These are phyloP conservation scores for Coranthus polyacanthus DNA, from an alignment of 2,797 vertebrate genomes.

Conservation along the genomic window DNA sequence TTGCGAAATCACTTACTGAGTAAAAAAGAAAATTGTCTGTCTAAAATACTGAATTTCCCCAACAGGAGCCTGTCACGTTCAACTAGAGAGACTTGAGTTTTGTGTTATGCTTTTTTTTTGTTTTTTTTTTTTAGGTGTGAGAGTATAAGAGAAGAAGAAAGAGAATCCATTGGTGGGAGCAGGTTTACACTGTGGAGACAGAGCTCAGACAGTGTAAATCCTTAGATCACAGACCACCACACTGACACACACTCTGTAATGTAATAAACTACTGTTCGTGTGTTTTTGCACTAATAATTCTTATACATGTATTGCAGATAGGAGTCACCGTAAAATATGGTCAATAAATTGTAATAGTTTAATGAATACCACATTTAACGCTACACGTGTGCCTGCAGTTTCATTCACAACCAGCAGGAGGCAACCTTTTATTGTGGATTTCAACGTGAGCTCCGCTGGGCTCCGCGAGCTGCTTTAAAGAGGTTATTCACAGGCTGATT, in stretches of 20 bases:
- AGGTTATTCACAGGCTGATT: slow-evolving; percentile 55
- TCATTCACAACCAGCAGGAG: slow-evolving; percentile 64
- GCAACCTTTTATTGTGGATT: slow-evolving; percentile 60
- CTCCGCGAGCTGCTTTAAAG: slow-evolving; percentile 21
- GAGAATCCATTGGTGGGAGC: slow-evolving; percentile 7
- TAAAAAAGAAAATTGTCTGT: background rate
- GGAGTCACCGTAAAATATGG: background rate
- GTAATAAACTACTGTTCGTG: no score
- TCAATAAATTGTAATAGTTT: background rate
- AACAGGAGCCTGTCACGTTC: no score
- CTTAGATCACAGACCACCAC: slow-evolving; percentile 10
- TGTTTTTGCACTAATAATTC: background rate
- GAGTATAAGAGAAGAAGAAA: slow-evolving; percentile 13
- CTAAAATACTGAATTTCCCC: background rate
- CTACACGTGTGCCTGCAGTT: slow-evolving; percentile 40
- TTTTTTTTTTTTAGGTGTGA: no score
- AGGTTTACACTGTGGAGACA: slow-evolving; percentile 6
- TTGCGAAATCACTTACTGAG: background rate
- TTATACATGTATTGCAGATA: background rate
- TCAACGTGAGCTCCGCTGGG: slow-evolving; percentile 6
- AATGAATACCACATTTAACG: background rate
- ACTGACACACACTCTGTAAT: background rate
- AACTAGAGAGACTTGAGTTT: background rate
- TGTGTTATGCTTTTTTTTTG: slow-evolving; percentile 19
- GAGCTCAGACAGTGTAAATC: slow-evolving; percentile 17